phyloP scores from a whole-genome alignment of 2,888 invertebrate genomes.

The Patella depressa region DNA sequence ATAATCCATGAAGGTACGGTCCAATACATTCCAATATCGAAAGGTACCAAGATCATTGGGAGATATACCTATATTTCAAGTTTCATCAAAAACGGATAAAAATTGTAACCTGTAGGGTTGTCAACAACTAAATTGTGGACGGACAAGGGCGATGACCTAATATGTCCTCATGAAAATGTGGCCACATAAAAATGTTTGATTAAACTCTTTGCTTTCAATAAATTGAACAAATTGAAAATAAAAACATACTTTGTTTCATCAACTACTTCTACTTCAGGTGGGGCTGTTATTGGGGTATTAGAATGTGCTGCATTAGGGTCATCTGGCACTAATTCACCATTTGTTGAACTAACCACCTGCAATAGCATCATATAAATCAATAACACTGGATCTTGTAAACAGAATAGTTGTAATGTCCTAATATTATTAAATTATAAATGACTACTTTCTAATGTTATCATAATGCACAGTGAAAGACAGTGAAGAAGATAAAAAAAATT shows the following conservation, averaged over 20 bases:
- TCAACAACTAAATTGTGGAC: neutral
- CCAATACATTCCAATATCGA: too few relatives aligned
- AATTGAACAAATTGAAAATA: too few relatives aligned
- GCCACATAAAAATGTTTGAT: too few relatives aligned
- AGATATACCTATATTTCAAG: too few relatives aligned
- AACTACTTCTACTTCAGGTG: slow-evolving; percentile 93
- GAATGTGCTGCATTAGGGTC: slow-evolving; percentile 97
- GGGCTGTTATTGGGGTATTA: slow-evolving; percentile 95
- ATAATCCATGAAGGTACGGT: too few relatives aligned
- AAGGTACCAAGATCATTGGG: too few relatives aligned
- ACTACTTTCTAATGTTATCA: too few relatives aligned
- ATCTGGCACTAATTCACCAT: slow-evolving; percentile 83
- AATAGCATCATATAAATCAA: slow-evolving; percentile 35
- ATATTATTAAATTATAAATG: too few relatives aligned
- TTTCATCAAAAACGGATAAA: too few relatives aligned
- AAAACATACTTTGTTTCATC: slow-evolving; percentile 81
- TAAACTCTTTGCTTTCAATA: too few relatives aligned
- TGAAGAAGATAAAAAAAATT: neutral
- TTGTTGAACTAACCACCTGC: slow-evolving; percentile 97
- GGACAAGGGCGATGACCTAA: neutral
- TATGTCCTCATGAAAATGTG: neutral
- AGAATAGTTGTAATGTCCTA: too few relatives aligned
- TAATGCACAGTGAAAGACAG: neutral
- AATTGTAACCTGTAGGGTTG: neutral
- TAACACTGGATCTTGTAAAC: neutral